These are phyloP conservation scores for Blastobasis lacticolella DNA, from an alignment of 2,888 invertebrate genomes.

Conservation along the genomic window DNA sequence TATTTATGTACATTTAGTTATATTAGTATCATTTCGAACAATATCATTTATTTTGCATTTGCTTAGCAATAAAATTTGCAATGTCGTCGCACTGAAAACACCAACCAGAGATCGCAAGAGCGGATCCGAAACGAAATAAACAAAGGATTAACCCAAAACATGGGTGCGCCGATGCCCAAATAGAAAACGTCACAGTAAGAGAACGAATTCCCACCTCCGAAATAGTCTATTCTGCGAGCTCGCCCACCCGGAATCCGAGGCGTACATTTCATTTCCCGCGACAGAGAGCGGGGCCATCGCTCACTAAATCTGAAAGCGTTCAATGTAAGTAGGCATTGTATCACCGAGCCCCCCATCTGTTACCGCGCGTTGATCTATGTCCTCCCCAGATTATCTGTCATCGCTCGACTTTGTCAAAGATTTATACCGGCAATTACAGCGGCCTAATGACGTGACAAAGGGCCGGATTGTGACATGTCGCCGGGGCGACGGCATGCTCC, in stretches of 20 bases:
- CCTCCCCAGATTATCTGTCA: constrained; percentile 6
- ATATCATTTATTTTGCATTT: too few species aligned
- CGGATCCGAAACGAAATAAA: too few species aligned
- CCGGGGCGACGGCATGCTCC: background rate
- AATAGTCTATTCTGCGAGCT: background rate
- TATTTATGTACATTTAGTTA: too few species aligned
- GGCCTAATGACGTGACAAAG: constrained; percentile 10
- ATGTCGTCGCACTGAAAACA: too few species aligned
- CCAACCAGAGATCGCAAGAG: too few species aligned
- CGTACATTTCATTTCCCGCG: too few species aligned
- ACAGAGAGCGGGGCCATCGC: background rate
- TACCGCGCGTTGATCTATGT: background rate
- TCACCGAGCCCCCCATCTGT: background rate
- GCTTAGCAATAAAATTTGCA: too few species aligned
- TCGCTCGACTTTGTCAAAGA: constrained; percentile 10
- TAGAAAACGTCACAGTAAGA: background rate
- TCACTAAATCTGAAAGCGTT: background rate
- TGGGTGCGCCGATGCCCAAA: too few species aligned
- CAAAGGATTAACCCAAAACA: too few species aligned
- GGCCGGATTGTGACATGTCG: background rate
- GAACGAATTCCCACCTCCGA: background rate
- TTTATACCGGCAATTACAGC: constrained; percentile 18
- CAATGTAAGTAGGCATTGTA: background rate
- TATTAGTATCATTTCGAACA: too few species aligned
- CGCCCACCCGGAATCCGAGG: too few species aligned